A percentile compares a stretch with the other conserved stretches of the same genome.
Evolutionary conservation across 2,888 invertebrate species (phyloP).

Genomic region (Lordiphosa andalusiaca): DNA sequence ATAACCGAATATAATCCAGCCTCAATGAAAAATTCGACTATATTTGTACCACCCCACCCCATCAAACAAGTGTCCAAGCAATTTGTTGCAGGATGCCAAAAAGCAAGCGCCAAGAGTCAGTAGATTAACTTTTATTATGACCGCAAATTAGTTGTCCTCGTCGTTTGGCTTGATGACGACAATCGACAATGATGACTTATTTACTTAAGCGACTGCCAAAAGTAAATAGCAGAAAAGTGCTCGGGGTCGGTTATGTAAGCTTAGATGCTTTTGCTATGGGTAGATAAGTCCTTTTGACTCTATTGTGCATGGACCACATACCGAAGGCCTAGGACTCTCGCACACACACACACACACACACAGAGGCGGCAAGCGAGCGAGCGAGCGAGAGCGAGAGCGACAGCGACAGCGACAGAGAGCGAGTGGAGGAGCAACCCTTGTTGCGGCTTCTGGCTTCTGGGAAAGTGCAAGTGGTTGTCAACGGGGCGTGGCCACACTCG

Average conservation of each 20-base stretch:
- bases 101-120: constrained; percentile 61
- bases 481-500: constrained; percentile 66
- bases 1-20: no score
- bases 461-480: constrained; percentile 73
- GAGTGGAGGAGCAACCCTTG: constrained; percentile 58
- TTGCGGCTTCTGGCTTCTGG: constrained; percentile 43
- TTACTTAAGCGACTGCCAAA: constrained; percentile 47
- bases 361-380: background rate
- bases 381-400: constrained; percentile 5
- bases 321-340: constrained; percentile 29
- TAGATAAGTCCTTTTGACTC: constrained; percentile 57
- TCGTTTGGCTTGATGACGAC: constrained; percentile 68
- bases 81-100: constrained; percentile 38
- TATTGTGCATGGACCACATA: constrained; percentile 46
- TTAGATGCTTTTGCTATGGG: constrained; percentile 18
- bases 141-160: constrained; percentile 78
- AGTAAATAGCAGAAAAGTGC: constrained; percentile 30
- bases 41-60: background rate
- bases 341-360: constrained; percentile 14
- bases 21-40: background rate
- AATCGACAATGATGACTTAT: constrained; percentile 75
- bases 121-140: constrained; percentile 78
- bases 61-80: constrained; percentile 21
- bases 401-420: constrained; percentile 1
- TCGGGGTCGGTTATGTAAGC: constrained; percentile 33